These are phyloP conservation scores for Ophthalmolycus amberensis DNA, from an alignment of 2,113 vertebrate species.

Conservation along the genomic window DNA sequence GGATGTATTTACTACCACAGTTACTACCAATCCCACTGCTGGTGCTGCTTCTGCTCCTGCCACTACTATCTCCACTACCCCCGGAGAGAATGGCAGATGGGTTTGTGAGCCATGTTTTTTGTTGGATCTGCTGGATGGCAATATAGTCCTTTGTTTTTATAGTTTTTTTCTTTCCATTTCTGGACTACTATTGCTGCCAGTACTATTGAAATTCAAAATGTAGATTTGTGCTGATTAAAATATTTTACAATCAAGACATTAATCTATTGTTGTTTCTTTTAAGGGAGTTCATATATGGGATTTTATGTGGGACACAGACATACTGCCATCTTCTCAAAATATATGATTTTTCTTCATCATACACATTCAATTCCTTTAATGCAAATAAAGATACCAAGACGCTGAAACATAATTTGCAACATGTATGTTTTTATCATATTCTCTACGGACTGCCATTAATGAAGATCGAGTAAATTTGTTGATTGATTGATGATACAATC, in stretches of 20 bases:
- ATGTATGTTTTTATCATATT: not conserved
- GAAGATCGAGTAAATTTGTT: not conserved
- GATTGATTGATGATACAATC: not conserved
- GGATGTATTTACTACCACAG: constrained; percentile 45
- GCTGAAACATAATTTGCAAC: not conserved
- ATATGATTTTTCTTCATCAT: not conserved
- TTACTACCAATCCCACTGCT: constrained; percentile 25
- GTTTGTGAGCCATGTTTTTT: constrained; percentile 63
- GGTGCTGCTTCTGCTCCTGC: constrained; percentile 39
- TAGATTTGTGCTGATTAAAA: not conserved
- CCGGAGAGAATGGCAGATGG: constrained; percentile 75
- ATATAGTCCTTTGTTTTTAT: constrained; percentile 21
- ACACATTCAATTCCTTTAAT: not conserved
- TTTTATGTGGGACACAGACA: not conserved
- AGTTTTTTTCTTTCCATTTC: constrained; percentile 24
- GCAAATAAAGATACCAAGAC: not conserved
- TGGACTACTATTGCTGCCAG: constrained; percentile 19
- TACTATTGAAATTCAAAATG: not conserved
- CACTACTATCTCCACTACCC: constrained; percentile 62
- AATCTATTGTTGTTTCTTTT: not conserved
- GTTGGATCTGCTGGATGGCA: constrained; percentile 67
- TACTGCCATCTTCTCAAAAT: not conserved
- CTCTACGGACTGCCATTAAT: not conserved
- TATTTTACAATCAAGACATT: constrained; percentile 1
- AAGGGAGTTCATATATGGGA: not conserved